These are phyloP conservation scores for Indicator indicator DNA, from an alignment of 2,113 vertebrate genomes.

Conservation along the genomic window DNA sequence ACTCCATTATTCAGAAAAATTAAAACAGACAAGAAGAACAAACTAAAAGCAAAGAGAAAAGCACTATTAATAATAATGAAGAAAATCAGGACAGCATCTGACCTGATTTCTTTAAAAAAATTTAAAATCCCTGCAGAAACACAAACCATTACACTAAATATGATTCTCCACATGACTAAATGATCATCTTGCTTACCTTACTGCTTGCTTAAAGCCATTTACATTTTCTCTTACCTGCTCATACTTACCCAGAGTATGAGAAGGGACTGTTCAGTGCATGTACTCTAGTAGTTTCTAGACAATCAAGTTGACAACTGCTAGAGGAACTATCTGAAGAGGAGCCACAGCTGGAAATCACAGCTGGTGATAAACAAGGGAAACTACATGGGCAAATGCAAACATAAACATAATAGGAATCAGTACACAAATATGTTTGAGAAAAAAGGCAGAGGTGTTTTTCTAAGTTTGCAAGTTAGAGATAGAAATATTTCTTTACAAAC, in stretches of 20 bases:
- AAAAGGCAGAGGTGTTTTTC: background rate
- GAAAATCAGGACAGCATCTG: background rate
- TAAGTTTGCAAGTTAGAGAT: background rate
- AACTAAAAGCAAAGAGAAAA: constrained; percentile 34
- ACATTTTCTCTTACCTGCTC: background rate
- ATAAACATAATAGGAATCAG: background rate
- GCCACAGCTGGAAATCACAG: background rate
- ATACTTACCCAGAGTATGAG: background rate
- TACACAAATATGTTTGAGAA: background rate
- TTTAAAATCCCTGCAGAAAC: background rate
- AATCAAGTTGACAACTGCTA: background rate
- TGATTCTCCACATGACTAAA: background rate
- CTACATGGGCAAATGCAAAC: background rate
- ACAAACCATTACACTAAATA: background rate
- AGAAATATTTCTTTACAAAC: background rate
- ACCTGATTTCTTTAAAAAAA: background rate
- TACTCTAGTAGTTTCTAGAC: background rate
- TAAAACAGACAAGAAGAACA: constrained; percentile 11
- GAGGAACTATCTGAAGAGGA: background rate
- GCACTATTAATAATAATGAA: constrained; percentile 37
- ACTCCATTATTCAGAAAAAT: constrained; percentile 43
- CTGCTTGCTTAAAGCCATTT: background rate
- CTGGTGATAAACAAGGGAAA: background rate
- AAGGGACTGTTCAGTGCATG: background rate
- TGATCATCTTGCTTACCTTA: background rate